These are phyloP conservation scores for Sisor rabdophorus DNA, from an alignment of 2,113 vertebrate species.

Conservation along the genomic window DNA sequence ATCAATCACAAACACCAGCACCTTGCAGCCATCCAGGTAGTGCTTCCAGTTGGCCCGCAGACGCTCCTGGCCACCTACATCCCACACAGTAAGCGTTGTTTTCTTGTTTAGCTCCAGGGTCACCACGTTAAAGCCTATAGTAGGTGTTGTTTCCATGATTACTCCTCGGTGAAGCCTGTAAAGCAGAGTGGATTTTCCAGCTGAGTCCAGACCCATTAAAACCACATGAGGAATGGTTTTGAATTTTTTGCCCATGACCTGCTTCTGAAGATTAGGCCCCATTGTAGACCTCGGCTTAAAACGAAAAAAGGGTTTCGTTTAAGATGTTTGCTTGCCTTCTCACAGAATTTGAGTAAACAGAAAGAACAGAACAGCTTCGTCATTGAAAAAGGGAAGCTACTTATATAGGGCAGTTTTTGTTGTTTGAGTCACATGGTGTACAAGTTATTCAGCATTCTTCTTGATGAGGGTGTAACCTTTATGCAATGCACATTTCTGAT, in stretches of 20 bases:
- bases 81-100: constrained; percentile 76
- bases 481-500: background rate
- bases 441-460: constrained; percentile 43
- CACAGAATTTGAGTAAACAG: constrained; percentile 2
- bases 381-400: constrained; percentile 8
- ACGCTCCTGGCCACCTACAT: constrained; percentile 76
- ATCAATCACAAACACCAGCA: constrained; percentile 81
- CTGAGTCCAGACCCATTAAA: constrained; percentile 68
- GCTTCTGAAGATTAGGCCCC: constrained; percentile 26
- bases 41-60: constrained; percentile 79
- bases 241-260: background rate
- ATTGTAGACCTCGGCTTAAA: background rate
- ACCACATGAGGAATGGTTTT: constrained; percentile 53
- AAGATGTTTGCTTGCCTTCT: background rate
- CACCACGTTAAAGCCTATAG: constrained; percentile 84
- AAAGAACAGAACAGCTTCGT: background rate
- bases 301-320: background rate
- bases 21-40: constrained; percentile 73
- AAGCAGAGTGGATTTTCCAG: constrained; percentile 75
- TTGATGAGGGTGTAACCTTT: constrained; percentile 25
- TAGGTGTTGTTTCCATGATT: constrained; percentile 77
- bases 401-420: background rate
- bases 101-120: constrained; percentile 70
- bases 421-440: background rate
- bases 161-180: constrained; percentile 70